A percentile compares a stretch with the other conserved stretches of the same genome.
Conservation (phyloP, 2,113 vertebrate genomes). For the Brachyhypopomus occidentalis region DNA sequence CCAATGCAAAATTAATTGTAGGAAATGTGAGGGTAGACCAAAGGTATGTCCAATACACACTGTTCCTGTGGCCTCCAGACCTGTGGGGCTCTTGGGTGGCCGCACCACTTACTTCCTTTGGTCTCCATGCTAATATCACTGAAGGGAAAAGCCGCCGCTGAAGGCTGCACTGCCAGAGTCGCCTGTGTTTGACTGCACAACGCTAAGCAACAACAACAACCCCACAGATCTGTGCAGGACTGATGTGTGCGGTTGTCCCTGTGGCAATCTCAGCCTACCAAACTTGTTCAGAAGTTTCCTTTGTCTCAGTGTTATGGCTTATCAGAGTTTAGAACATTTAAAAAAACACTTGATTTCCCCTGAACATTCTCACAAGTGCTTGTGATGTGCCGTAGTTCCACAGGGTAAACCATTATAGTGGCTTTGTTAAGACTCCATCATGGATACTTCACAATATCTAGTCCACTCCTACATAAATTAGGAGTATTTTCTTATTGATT, state of each 20-base stretch:
- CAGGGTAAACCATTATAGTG: background rate
- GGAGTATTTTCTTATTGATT: background rate
- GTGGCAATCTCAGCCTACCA: no score
- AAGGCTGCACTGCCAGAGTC: constrained; percentile 61
- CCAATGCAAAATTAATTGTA: constrained; percentile 73
- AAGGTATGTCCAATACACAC: constrained; percentile 73
- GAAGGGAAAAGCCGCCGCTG: constrained; percentile 64
- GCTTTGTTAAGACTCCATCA: background rate
- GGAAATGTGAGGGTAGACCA: constrained; percentile 71
- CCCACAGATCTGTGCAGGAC: background rate
- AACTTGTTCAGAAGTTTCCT: background rate
- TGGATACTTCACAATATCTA: background rate
- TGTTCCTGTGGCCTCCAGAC: constrained; percentile 67
- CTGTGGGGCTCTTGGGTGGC: constrained; percentile 75
- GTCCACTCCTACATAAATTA: background rate
- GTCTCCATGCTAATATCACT: constrained; percentile 76
- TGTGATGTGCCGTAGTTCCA: background rate
- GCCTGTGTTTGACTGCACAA: constrained; percentile 21
- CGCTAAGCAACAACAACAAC: constrained; percentile 51
- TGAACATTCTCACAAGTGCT: constrained; percentile 63
- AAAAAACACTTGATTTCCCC: constrained; percentile 70
- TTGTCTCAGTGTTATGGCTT: background rate
- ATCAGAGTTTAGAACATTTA: constrained; percentile 7
- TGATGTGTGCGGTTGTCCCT: background rate
- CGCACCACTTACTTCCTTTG: constrained; percentile 68